Conservation (phyloP, 2,888 invertebrate genomes). For the Leptura quadrifasciata region DNA sequence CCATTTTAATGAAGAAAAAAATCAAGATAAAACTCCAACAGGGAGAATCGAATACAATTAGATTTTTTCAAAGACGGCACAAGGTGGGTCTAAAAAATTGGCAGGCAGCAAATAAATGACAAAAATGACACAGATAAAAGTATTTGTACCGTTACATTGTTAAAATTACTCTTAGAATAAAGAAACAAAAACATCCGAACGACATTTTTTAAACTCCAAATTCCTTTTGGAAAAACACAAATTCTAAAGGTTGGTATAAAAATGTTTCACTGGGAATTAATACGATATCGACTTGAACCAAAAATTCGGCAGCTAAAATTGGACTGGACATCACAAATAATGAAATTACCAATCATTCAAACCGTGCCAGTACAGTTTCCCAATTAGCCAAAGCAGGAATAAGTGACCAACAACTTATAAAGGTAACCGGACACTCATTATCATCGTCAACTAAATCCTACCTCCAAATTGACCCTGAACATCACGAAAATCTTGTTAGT, state of each 20-base stretch:
- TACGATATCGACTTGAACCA: not conserved
- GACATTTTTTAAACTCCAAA: not conserved
- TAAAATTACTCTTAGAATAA: not conserved
- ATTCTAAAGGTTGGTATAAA: too few relatives aligned
- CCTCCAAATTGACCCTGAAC: too few relatives aligned
- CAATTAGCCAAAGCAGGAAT: not conserved
- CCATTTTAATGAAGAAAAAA: not conserved
- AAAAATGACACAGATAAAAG: not conserved
- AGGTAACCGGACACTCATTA: too few relatives aligned
- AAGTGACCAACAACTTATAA: constrained; percentile 1
- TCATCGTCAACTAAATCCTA: too few relatives aligned
- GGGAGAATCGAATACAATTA: not conserved
- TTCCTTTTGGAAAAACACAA: too few relatives aligned
- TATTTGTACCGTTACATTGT: not conserved
- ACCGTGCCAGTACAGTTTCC: not conserved
- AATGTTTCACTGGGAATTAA: too few relatives aligned
- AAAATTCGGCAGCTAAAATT: not conserved
- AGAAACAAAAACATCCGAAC: not conserved
- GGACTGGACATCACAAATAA: not conserved
- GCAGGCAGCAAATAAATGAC: not conserved
- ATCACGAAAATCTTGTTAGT: too few relatives aligned
- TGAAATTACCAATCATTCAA: too few relatives aligned
- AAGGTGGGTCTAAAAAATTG: too few relatives aligned
- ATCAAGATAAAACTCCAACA: not conserved
- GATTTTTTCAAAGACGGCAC: not conserved